phyloP scores from a whole-genome alignment of 2,113 vertebrate genomes.

The Lichenostomus cassidix region DNA sequence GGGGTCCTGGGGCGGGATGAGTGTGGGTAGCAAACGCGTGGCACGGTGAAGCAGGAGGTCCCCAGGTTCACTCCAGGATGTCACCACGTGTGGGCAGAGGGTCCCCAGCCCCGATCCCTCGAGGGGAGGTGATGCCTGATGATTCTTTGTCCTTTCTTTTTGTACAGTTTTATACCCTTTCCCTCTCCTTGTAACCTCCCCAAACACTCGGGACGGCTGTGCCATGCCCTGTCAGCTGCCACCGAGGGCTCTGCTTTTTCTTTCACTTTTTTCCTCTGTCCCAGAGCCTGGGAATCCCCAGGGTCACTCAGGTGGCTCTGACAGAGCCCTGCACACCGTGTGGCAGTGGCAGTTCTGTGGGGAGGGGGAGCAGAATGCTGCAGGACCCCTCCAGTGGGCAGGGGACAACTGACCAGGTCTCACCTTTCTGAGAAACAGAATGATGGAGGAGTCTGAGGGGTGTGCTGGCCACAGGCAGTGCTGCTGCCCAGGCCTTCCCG shows the following conservation, averaged over 20 bases:
- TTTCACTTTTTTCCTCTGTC: too few relatives aligned
- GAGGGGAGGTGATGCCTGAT: too few relatives aligned
- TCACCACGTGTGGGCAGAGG: not conserved
- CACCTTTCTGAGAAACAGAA: not conserved
- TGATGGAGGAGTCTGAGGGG: accelerated
- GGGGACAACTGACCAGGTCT: not conserved
- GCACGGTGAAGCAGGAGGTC: accelerated
- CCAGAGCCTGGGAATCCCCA: too few relatives aligned
- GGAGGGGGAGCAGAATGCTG: not conserved
- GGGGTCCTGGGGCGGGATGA: not conserved
- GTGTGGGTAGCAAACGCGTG: accelerated
- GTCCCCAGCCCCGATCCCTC: not conserved
- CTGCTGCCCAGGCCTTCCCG: not conserved
- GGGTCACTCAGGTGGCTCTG: not conserved
- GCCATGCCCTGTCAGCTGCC: not conserved
- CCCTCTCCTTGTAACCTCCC: too few relatives aligned
- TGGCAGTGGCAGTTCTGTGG: accelerated
- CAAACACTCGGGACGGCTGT: accelerated
- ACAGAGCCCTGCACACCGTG: accelerated
- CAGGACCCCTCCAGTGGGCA: not conserved
- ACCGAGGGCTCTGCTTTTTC: not conserved
- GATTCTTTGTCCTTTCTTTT: too few relatives aligned
- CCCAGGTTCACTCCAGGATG: not conserved
- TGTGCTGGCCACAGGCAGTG: not conserved
- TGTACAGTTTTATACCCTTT: too few relatives aligned